Evolutionary conservation across 1,140 invertebrate genomes (phyloP).

Genomic region (Eumaeus atala): DNA sequence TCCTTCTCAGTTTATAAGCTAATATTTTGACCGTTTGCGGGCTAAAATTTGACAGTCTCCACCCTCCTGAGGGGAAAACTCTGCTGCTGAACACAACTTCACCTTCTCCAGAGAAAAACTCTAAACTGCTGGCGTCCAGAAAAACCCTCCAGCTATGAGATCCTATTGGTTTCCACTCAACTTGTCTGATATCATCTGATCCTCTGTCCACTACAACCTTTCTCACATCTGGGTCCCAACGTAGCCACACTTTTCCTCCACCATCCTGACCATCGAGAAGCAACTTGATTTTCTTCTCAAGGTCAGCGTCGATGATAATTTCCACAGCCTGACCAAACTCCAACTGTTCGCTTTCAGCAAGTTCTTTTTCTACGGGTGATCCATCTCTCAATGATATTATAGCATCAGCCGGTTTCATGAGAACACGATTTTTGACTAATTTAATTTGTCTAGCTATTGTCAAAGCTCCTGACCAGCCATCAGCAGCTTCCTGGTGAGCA

Average conservation of each 20-base stretch:
- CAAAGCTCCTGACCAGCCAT: slow-evolving; percentile 61
- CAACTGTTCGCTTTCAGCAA: slow-evolving; percentile 24
- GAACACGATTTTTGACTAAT: slow-evolving; percentile 37
- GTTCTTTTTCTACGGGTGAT: slow-evolving; percentile 23
- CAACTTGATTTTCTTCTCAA: slow-evolving; percentile 43
- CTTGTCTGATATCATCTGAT: slow-evolving; percentile 43
- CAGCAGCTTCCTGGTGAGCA: slow-evolving; percentile 43
- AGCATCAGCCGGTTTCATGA: slow-evolving; percentile 45
- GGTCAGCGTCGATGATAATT: slow-evolving; percentile 40
- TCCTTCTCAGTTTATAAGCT: slow-evolving; percentile 41
- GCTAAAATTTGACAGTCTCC: slow-evolving; percentile 44
- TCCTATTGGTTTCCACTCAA: slow-evolving; percentile 45
- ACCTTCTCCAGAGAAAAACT: slow-evolving; percentile 63
- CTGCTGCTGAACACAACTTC: slow-evolving; percentile 59
- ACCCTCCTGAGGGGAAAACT: slow-evolving; percentile 46
- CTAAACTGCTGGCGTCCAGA: slow-evolving; percentile 54
- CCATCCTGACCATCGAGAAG: slow-evolving; percentile 42
- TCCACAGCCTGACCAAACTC: slow-evolving; percentile 43
- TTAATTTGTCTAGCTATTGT: slow-evolving; percentile 54
- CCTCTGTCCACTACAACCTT: slow-evolving; percentile 51
- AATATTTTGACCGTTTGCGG: slow-evolving; percentile 34
- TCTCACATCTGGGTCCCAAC: slow-evolving; percentile 39
- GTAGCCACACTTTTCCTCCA: slow-evolving; percentile 37
- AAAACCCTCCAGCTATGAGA: slow-evolving; percentile 44
- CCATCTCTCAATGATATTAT: slow-evolving; percentile 38